These are phyloP conservation scores for Plecturocebus donacophilus DNA, from an alignment of 2,113 vertebrate species.

Conservation along the genomic window DNA sequence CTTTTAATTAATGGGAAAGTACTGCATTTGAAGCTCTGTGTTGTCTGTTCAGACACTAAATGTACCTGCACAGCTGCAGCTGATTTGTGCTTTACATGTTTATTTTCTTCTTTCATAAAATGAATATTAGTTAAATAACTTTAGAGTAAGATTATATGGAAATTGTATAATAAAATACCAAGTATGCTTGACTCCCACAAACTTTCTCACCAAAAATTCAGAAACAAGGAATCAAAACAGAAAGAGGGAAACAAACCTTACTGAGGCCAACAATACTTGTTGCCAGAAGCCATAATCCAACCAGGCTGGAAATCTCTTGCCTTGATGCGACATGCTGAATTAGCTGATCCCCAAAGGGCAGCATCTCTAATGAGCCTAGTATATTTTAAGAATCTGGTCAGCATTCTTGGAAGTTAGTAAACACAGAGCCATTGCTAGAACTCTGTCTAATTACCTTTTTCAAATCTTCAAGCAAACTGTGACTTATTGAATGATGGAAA, in stretches of 20 bases:
- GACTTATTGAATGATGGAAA: neutral
- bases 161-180: neutral
- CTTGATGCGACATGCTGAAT: slow-evolving; percentile 59
- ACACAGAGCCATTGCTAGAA: slow-evolving; percentile 30
- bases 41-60: neutral
- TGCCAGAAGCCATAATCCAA: slow-evolving; percentile 64
- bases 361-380: slow-evolving; percentile 34
- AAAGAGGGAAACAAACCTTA: neutral
- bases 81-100: neutral
- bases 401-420: slow-evolving; percentile 75
- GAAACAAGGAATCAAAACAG: slow-evolving; percentile 45
- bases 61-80: neutral
- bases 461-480: neutral
- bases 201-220: slow-evolving; percentile 47
- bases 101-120: neutral
- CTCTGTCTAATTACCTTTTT: neutral
- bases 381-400: slow-evolving; percentile 58
- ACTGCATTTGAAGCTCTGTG: neutral
- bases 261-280: slow-evolving; percentile 34
- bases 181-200: neutral
- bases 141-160: neutral
- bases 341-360: slow-evolving; percentile 58
- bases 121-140: neutral
- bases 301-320: slow-evolving; percentile 67
- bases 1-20: neutral